These are phyloP conservation scores for Dioctria linearis DNA, from an alignment of 2,888 invertebrate species.

Conservation along the genomic window DNA sequence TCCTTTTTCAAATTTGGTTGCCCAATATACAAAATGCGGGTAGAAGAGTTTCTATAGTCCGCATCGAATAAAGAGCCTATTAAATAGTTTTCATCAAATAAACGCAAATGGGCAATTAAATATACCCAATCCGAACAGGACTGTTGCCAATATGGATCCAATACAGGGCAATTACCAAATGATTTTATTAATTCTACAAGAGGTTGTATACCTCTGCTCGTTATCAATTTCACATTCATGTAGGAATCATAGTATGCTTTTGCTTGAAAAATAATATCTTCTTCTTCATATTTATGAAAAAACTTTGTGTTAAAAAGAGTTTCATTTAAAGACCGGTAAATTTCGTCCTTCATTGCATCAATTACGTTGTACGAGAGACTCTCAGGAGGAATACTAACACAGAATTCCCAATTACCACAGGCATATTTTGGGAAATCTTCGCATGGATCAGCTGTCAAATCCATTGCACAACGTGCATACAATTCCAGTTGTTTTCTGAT, in stretches of 20 bases:
- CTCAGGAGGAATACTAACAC: not conserved
- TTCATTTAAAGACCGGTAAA: not conserved
- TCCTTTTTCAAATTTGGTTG: not conserved
- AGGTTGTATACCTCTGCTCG: not conserved
- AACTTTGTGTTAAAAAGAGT: not conserved
- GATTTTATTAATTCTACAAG: not conserved
- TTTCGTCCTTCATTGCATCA: not conserved
- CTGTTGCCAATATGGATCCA: not conserved
- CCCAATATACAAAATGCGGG: not conserved
- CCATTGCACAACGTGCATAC: not conserved
- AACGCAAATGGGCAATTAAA: not conserved
- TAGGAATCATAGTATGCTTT: slow-evolving; percentile 11
- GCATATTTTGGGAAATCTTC: slow-evolving; percentile 14
- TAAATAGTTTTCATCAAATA: not conserved
- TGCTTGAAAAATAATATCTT: not conserved
- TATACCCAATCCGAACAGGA: not conserved
- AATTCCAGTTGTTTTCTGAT: too few species aligned
- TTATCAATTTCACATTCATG: not conserved
- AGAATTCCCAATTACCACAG: slow-evolving; percentile 3
- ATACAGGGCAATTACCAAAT: slow-evolving; percentile 1
- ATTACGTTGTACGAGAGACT: not conserved
- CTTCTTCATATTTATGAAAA: not conserved
- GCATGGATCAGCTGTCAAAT: not conserved
- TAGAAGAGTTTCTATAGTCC: not conserved
- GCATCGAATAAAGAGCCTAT: not conserved